These are phyloP conservation scores for Notothenia coriiceps DNA, from an alignment of 2,113 vertebrate species.

Conservation along the genomic window DNA sequence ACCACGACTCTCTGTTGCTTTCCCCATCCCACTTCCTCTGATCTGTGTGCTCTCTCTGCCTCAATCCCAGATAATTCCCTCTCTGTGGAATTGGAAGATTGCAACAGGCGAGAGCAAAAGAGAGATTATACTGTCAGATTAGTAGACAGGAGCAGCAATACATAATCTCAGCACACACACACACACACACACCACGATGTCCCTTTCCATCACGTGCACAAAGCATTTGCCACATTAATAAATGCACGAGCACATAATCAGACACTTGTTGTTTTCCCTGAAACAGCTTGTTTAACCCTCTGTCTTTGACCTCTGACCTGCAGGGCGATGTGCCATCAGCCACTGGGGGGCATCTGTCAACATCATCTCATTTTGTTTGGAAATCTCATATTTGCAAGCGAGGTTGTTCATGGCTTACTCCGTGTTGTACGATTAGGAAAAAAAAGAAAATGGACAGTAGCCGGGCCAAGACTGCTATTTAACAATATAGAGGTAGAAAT, in stretches of 20 bases:
- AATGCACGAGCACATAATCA: conserved; percentile 59
- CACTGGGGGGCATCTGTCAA: conserved; percentile 67
- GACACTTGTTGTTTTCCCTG: conserved; percentile 65
- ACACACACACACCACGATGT: conserved; percentile 41
- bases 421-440: conserved; percentile 24
- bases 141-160: conserved; percentile 79
- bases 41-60: conserved; percentile 76
- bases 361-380: conserved; percentile 50
- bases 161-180: conserved; percentile 77
- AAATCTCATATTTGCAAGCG: conserved; percentile 48
- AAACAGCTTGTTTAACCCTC: conserved; percentile 72
- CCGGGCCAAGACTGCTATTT: conserved; percentile 54
- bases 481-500: conserved; percentile 51
- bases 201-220: conserved; percentile 62
- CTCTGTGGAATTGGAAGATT: conserved; percentile 84
- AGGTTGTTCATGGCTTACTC: conserved; percentile 14
- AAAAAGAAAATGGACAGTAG: conserved; percentile 38
- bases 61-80: conserved; percentile 86
- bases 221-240: conserved; percentile 71
- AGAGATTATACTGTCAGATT: conserved; percentile 86
- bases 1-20: conserved; percentile 36
- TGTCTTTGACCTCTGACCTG: conserved; percentile 65
- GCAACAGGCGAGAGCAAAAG: conserved; percentile 80
- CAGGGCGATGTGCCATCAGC: conserved; percentile 80
- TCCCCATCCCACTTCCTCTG: conserved; percentile 73